phyloP scores from a whole-genome alignment of 2,113 vertebrate species.

The Pao palembangensis region DNA sequence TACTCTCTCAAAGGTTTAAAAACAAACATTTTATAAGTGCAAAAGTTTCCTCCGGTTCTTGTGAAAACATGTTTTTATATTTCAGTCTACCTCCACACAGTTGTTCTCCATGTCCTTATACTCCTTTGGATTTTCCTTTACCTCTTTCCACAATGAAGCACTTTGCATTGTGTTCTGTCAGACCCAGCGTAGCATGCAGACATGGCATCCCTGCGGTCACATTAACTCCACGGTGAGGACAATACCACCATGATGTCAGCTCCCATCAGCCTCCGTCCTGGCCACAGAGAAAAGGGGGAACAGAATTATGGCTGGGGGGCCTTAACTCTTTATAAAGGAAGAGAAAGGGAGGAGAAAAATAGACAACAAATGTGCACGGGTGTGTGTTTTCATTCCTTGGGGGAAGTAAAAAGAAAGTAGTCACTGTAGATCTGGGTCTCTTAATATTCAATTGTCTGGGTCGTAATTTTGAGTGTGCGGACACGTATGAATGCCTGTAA shows the following conservation, averaged over 20 bases:
- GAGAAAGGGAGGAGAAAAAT: slow-evolving; percentile 50
- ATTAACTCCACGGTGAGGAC: slow-evolving; percentile 64
- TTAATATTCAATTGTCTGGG: slow-evolving; percentile 40
- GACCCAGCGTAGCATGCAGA: slow-evolving; percentile 43
- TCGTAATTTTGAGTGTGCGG: slow-evolving; percentile 39
- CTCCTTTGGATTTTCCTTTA: slow-evolving; percentile 7
- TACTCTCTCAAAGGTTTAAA: not conserved
- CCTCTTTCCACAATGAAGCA: slow-evolving; percentile 10
- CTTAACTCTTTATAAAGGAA: slow-evolving; percentile 54
- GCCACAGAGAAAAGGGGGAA: slow-evolving; percentile 25
- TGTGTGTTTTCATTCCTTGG: slow-evolving; percentile 42
- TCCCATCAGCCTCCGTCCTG: slow-evolving; percentile 65
- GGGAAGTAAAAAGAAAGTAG: slow-evolving; percentile 39
- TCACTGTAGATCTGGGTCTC: slow-evolving; percentile 60
- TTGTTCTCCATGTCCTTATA: slow-evolving; percentile 8
- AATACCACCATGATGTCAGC: slow-evolving; percentile 67
- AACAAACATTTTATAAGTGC: not conserved
- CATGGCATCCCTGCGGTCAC: slow-evolving; percentile 56
- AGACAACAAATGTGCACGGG: slow-evolving; percentile 38
- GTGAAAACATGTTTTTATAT: slow-evolving; percentile 27
- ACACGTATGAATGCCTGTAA: slow-evolving; percentile 30
- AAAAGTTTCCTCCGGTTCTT: slow-evolving; percentile 5
- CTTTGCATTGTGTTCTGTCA: slow-evolving; percentile 52
- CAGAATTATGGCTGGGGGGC: slow-evolving; percentile 47
- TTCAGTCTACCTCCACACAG: slow-evolving; percentile 37